Evolutionary conservation across 2,888 invertebrate genomes (phyloP).

Genomic region (Agonopterix arenella): DNA sequence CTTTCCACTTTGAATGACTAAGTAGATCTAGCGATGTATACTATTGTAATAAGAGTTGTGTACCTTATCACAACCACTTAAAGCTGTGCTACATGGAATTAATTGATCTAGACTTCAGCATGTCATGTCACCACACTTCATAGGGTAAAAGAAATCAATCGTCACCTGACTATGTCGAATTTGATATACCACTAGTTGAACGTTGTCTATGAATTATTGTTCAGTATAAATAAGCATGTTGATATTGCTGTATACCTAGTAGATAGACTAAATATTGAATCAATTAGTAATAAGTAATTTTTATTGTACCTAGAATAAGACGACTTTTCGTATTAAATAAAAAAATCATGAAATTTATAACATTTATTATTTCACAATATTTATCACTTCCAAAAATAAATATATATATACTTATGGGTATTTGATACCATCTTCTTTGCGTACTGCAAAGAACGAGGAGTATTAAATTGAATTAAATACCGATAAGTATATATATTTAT

Average conservation of each 20-base stretch:
- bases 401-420: too few species aligned
- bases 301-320: slow-evolving; percentile 40
- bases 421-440: too few species aligned
- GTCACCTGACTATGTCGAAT: slow-evolving; percentile 37
- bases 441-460: too few species aligned
- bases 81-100: slow-evolving; percentile 24
- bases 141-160: slow-evolving; percentile 22
- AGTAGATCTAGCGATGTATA: slow-evolving; percentile 34
- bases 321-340: slow-evolving; percentile 48
- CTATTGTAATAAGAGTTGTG: slow-evolving; percentile 24
- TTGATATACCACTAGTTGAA: slow-evolving; percentile 36
- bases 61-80: slow-evolving; percentile 20
- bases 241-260: slow-evolving; percentile 41
- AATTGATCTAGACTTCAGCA: background rate
- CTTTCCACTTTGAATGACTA: slow-evolving; percentile 55
- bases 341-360: slow-evolving; percentile 33
- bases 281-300: slow-evolving; percentile 52
- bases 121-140: slow-evolving; percentile 13
- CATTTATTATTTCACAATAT: slow-evolving; percentile 5
- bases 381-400: too few species aligned
- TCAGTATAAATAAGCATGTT: slow-evolving; percentile 35
- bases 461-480: too few species aligned
- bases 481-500: too few species aligned
- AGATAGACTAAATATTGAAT: slow-evolving; percentile 56
- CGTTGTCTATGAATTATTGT: slow-evolving; percentile 35